Base-by-base conservation (phyloP, 1,140 invertebrate genomes). In the Wiebesia pumilae region DNA sequence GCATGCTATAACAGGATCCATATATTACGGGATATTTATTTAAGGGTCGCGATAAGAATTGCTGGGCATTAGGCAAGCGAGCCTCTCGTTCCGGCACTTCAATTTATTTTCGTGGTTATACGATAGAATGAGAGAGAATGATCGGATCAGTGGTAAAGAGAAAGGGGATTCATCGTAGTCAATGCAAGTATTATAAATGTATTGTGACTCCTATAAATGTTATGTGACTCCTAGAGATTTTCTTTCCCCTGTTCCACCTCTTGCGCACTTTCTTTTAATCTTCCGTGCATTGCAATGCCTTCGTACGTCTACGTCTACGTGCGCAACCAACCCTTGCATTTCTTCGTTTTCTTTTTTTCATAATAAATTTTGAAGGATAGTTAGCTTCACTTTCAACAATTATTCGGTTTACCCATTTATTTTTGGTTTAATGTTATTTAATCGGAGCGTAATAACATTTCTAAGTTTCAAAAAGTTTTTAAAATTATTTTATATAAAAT, bases 11-110 rank as follows among this genome's bases (percentile, higher is more conserved):
- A 2, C 67, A 30, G 65, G 40, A 12, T 67, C 81, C 85, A 82
- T 83, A 81, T 81, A 83, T 83, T 84, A 84, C 43, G 14, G 75
- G 81, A 75, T 87, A 87, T 87, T 87, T 87, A 87, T 87, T 87
- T 87, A 87, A 87, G 86, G 81, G 77, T 21, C 35, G 47, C 75
- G 86, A 87, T 87, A 87, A 87, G 86, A 87, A 84, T 43, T 84
- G 75, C 62, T 65, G 54, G 58, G 81, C 85, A 79, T 83, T 83
- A 83, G 71, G 40, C 84, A 47, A 35, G 35, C 73, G 79, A 58
- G 67, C 75, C n/a, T 81, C 81, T 43, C 85, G 81, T 84, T 81
- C 81, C 81, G 81, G 43, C 81, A 24, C 86, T 80, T 67, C 62
- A 87, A 87, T 84, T 87, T 87, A 87, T 83, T 87, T 87, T 83